phyloP scores from a whole-genome alignment of 2,888 invertebrate genomes.

The Bimastos eiseni region DNA sequence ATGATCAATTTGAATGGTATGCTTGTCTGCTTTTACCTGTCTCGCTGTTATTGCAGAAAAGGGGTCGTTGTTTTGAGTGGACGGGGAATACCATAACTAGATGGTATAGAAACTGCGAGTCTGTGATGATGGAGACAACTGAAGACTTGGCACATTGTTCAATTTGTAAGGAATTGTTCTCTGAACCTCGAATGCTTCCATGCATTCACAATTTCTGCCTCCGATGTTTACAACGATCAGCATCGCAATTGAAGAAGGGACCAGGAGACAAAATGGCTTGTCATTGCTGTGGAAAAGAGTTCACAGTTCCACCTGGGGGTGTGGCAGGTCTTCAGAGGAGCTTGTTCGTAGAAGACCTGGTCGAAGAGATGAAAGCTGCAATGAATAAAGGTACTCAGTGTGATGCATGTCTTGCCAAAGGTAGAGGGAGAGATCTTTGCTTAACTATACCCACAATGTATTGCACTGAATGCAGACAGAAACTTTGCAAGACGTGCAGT shows the following conservation, averaged over 20 bases:
- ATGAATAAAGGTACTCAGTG: background rate
- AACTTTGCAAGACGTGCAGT: background rate
- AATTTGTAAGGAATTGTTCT: constrained; percentile 13
- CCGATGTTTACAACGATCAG: background rate
- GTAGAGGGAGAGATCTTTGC: background rate
- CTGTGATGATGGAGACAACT: background rate
- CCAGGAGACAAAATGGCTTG: background rate
- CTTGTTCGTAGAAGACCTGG: background rate
- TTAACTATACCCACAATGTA: background rate
- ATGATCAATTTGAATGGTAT: too few relatives aligned
- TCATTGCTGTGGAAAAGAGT: constrained; percentile 4
- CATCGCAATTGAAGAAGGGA: background rate
- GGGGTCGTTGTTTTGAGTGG: background rate
- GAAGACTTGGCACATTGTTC: background rate
- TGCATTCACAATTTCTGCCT: constrained; percentile 1
- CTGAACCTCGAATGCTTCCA: background rate
- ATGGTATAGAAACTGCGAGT: background rate
- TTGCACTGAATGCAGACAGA: background rate
- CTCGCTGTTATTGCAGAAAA: background rate
- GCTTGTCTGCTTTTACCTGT: background rate
- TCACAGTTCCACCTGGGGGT: background rate
- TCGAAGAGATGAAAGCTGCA: background rate
- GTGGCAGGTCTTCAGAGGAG: background rate
- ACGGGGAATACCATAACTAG: background rate
- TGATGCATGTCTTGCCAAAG: background rate